Evolutionary conservation across 2,113 vertebrate genomes (phyloP), one percentile per base, ranked within the genome.

Genomic region (Rhodinocichla rosea): DNA sequence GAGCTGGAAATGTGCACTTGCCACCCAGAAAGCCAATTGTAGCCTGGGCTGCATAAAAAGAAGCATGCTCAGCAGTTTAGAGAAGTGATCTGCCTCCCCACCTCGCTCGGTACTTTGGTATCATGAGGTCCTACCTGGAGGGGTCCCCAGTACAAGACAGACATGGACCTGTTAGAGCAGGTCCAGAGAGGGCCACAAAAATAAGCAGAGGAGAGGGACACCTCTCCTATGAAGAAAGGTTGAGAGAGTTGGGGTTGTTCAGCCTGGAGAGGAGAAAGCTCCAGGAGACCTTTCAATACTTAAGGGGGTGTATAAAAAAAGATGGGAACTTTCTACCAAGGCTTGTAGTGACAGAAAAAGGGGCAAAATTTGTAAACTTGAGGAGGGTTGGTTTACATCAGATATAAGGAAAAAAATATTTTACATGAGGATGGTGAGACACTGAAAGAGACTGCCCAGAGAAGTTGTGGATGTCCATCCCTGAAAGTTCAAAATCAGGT

Each of bases 41-140:
- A 44, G 50, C 47, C 42, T 24, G 16, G 28, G 53, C 24, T 77
- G 30, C 19, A 64, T 27, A 6, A 59, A 53, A 73, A 57, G 42
- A 53, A 68, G 9, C 0, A 0, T 21, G 28, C 3, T 47, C 18
- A 63, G 39, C 15, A 63, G 13, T 10, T 3, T n/a, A 73, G 24
- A 32, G 19, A 67, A 9, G 17, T 4, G n/a, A 83, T 68, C 47
- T 7, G 18, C 5, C 4, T 32, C 12, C 17, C 26, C 14, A 37
- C 9, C 7, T 22, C 1, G 0, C 37, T 28, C 57, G 33, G 21
- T 28, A 12, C 52, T 47, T 57, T 44, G 28, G 32, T 70, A 40
- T 85, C 64, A 45, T 39, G 39, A 81, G 30, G 24, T 32, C 49
- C 44, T 19, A 3, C 14, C 19, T 28, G 17, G 30, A 56, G 10